A percentile compares a stretch with the other conserved stretches of the same genome.
Conservation (phyloP, 2,888 invertebrate species). For the Drosophila mimetica region DNA sequence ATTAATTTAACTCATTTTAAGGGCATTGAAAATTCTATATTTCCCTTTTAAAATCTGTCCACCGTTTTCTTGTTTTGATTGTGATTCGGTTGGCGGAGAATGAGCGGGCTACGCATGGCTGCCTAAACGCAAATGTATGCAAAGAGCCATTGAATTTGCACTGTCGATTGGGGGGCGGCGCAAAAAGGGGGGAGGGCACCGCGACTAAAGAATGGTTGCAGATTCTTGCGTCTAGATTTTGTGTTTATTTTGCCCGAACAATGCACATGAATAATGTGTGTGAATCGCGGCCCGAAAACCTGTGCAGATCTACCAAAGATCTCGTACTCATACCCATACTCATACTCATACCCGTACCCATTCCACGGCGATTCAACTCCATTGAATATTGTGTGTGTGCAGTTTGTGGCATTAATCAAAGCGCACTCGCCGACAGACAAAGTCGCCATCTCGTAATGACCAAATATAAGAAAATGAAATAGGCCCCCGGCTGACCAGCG, state of each 20-base stretch:
- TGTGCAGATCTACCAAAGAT: conserved; percentile 69
- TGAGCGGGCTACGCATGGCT: conserved; percentile 76
- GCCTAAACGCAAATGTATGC: conserved; percentile 78
- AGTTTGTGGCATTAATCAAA: conserved; percentile 76
- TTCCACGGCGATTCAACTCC: conserved; percentile 3
- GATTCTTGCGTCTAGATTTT: conserved; percentile 77
- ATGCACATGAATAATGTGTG: conserved; percentile 80
- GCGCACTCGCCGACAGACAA: conserved; percentile 66
- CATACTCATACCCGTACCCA: conserved; percentile 1
- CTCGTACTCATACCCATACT: conserved; percentile 5
- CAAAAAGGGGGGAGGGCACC: not conserved
- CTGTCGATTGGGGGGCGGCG: conserved; percentile 9
- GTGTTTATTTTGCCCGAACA: conserved; percentile 67
- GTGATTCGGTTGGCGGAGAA: conserved; percentile 35
- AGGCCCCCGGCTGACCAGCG: conserved; percentile 34
- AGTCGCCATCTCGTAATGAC: conserved; percentile 63
- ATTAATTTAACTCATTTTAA: not conserved
- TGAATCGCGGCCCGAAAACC: conserved; percentile 71
- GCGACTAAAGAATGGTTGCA: conserved; percentile 72
- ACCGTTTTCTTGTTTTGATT: conserved; percentile 44
- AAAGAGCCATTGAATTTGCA: conserved; percentile 80
- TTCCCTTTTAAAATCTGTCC: conserved; percentile 2
- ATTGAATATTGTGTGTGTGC: conserved; percentile 61
- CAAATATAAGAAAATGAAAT: conserved; percentile 51
- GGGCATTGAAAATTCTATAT: conserved; percentile 7